Conservation (phyloP, 1,140 invertebrate species). For the Neotoxoptera formosana region DNA sequence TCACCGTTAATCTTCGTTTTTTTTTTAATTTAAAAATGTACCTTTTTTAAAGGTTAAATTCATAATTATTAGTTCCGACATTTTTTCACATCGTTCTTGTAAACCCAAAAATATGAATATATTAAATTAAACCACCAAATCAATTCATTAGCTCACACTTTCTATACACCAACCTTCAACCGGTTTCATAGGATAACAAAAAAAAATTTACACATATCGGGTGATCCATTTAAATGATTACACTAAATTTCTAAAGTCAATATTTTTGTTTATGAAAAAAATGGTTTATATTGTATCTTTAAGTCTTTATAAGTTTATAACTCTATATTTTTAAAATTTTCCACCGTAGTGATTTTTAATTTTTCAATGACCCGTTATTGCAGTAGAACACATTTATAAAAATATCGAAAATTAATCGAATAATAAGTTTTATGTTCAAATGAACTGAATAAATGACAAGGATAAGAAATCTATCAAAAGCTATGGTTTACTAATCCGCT, state of each 20-base stretch:
- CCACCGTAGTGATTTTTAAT: neutral
- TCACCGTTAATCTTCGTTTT: neutral
- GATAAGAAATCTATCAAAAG: neutral
- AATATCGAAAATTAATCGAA: no score
- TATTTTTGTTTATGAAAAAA: neutral
- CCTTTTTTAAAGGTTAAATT: neutral
- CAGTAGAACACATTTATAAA: neutral
- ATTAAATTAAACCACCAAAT: slow-evolving; percentile 10
- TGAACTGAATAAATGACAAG: neutral
- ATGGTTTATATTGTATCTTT: neutral
- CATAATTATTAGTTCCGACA: neutral
- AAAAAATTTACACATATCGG: neutral
- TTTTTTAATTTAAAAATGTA: neutral
- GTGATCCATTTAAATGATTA: neutral
- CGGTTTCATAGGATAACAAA: slow-evolving; percentile 36
- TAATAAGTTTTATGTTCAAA: neutral
- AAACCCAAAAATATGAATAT: neutral
- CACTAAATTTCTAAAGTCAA: neutral
- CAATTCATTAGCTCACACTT: slow-evolving; percentile 18
- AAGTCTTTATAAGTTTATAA: neutral
- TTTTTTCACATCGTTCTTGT: neutral
- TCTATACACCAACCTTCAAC: neutral
- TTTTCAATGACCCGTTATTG: neutral
- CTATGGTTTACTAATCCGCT: neutral
- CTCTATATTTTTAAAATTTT: neutral